phyloP scores from a whole-genome alignment of 2,113 vertebrate species.

The Zosterops borbonicus region DNA sequence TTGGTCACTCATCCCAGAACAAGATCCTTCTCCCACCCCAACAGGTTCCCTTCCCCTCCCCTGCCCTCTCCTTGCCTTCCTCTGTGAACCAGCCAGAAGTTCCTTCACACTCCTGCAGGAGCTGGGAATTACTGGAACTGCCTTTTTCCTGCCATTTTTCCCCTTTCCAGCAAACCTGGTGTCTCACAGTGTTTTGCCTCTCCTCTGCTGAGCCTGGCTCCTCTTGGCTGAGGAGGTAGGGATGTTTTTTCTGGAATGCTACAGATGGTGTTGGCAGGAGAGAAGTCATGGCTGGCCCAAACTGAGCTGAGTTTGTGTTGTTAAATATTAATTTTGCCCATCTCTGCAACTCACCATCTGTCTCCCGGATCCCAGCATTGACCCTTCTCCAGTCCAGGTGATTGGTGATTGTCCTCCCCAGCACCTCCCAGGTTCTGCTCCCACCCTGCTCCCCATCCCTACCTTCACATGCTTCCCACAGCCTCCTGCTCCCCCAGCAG shows the following conservation, averaged over 20 bases:
- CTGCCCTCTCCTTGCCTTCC: neutral
- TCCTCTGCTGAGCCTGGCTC: neutral
- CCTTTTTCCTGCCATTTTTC: neutral
- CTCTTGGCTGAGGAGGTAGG: neutral
- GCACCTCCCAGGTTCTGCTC: neutral
- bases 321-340: slow-evolving; percentile 21
- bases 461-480: neutral
- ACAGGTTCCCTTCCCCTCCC: neutral
- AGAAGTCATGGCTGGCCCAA: neutral
- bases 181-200: neutral
- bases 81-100: neutral
- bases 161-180: neutral
- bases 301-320: neutral
- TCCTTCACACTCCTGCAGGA: neutral
- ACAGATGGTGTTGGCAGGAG: slow-evolving; percentile 27
- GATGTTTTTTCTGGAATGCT: neutral
- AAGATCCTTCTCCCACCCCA: neutral
- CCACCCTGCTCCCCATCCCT: neutral
- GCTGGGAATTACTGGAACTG: neutral
- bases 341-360: slow-evolving; percentile 5
- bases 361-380: neutral
- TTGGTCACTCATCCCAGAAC: neutral
- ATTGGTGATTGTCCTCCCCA: neutral
- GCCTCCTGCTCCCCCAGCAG: neutral
- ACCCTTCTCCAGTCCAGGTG: neutral